phyloP scores from a whole-genome alignment of 64 coral and sea anemone species.

The Porites lutea region DNA sequence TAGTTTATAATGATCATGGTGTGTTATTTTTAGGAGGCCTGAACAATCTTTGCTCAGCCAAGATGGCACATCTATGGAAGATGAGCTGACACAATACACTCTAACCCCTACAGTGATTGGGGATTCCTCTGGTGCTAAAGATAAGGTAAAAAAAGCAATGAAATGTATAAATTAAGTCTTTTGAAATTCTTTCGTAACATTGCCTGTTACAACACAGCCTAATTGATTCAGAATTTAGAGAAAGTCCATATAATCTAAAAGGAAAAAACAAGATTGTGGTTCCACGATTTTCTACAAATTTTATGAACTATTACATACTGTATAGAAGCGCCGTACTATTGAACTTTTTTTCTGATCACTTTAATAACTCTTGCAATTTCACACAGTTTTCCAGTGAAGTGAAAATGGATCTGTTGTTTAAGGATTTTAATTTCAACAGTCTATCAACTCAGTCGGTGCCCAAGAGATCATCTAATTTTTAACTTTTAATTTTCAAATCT shows the following conservation, averaged over 20 bases:
- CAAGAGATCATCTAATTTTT: no score
- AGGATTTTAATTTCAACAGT: no score
- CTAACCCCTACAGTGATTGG: conserved; percentile 50
- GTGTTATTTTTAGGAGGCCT: conserved; percentile 6
- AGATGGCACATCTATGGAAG: conserved; percentile 42
- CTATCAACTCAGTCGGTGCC: no score
- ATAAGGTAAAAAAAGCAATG: conserved; percentile 23
- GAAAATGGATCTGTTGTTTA: no score
- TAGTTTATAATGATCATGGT: no score
- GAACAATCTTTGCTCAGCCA: not conserved
- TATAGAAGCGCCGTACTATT: no score
- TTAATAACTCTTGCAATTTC: no score
- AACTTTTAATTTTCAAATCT: not conserved
- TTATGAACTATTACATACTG: no score
- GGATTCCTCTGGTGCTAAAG: not conserved
- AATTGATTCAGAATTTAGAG: not conserved
- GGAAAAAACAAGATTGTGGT: not conserved
- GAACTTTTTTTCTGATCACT: no score
- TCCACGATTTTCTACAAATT: not conserved
- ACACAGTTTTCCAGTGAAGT: no score
- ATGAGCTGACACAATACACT: conserved; percentile 89
- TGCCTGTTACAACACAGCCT: not conserved
- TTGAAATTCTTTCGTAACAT: not conserved
- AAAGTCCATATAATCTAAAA: conserved; percentile 22
- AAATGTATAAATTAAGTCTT: not conserved